Base-by-base conservation (phyloP, 2,888 invertebrate genomes). In the Palloptera scutellata region DNA sequence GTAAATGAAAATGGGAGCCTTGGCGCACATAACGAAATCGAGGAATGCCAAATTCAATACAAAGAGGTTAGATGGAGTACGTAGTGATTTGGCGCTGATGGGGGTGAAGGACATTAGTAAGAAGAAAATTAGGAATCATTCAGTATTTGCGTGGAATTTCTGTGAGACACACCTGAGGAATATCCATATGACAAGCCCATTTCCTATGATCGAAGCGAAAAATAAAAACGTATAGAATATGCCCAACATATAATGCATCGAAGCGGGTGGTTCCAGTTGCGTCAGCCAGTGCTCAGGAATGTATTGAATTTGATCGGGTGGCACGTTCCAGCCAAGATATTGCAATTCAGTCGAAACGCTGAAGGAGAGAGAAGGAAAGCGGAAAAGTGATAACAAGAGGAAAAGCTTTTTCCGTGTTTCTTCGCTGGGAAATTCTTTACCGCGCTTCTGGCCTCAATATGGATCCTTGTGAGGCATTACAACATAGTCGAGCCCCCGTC, bases 11-110 rank as follows among this genome's bases (percentile, higher is more conserved):
- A 94, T 90, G 0, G 94, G 94, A 0, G 93, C 88, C 85, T 94
- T 94, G 15, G 90, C 84, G 92, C 94, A 93, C 94, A 94, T 94
- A 19, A 93, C 86, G 76, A 94, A 92, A 84, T 94, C 94, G 77
- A 92, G 89, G 68, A 94, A 87, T 0, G 94, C 92, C 81, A 94
- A 84, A 81, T 94, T 93, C 17, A 94, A 87, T 15, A 95, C 93
- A 72, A 95, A 91, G 82, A 94, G 89, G 81, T 94, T 94, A 61
- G 94, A 94, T 3, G 94, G 92, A 1, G 84, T 84, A 42, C 82
- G 78, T 59, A 84, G 66, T 1, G 83, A 76, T 66, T 83, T 84
- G 2, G 84, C 81, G 54, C 83, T 83, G 45, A 15, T 41, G n/a
- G 11, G 15, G 9, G 30, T 4, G 30, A 6, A 0, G 11, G 43